These are phyloP conservation scores for Nemotelus nigrinus DNA, from an alignment of 2,888 invertebrate genomes.

Conservation along the genomic window DNA sequence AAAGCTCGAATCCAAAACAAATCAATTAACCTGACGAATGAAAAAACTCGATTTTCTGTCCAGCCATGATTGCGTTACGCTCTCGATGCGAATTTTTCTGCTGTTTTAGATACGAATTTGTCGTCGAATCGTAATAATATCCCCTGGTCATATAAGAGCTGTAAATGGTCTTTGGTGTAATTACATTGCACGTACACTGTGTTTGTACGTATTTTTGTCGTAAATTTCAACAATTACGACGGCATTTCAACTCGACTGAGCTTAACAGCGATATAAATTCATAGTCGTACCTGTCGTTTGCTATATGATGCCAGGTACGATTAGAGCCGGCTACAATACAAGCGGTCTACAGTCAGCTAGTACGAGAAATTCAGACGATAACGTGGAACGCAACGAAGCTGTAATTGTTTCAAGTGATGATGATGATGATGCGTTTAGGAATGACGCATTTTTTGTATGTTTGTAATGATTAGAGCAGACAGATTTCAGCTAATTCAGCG, in stretches of 20 bases:
- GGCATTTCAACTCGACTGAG: conserved; percentile 27
- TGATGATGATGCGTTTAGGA: conserved; percentile 2
- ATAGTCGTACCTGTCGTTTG: conserved; percentile 30
- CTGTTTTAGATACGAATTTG: background rate
- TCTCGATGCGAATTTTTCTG: background rate
- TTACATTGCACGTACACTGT: conserved; percentile 9
- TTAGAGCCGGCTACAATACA: background rate
- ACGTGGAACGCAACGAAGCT: no score
- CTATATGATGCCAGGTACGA: conserved; percentile 1
- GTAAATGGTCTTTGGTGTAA: conserved; percentile 9
- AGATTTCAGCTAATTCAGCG: conserved; percentile 4
- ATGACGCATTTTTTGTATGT: conserved; percentile 13
- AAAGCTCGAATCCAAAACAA: background rate
- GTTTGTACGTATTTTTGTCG: background rate
- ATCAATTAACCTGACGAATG: no score
- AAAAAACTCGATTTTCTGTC: no score
- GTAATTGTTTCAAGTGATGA: conserved; percentile 13
- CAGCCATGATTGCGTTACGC: no score
- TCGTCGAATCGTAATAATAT: background rate
- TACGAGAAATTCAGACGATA: no score
- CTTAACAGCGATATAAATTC: conserved; percentile 29
- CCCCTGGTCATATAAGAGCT: background rate
- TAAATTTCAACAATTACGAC: conserved; percentile 32
- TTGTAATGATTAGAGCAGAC: conserved; percentile 7
- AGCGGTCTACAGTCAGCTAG: no score